Evolutionary conservation across 2,888 invertebrate species (phyloP).

Genomic region (Biston betularia): DNA sequence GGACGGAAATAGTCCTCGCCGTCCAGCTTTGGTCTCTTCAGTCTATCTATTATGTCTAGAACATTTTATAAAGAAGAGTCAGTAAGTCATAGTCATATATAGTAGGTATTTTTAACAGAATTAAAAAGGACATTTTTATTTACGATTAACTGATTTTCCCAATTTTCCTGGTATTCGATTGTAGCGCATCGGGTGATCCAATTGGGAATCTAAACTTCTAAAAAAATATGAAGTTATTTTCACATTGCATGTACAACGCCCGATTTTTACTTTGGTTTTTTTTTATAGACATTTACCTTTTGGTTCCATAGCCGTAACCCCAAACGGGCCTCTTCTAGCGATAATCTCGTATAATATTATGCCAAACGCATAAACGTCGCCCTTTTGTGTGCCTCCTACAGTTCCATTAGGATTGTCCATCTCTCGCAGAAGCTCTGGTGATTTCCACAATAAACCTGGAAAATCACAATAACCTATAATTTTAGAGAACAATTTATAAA

Average conservation of each 20-base stretch:
- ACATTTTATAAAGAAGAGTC: conserved; percentile 11
- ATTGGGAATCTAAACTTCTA: no score
- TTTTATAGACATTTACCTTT: conserved; percentile 87
- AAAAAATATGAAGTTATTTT: not conserved
- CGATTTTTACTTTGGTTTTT: no score
- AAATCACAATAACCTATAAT: not conserved
- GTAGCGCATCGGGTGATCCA: no score
- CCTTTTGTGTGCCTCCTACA: conserved; percentile 93
- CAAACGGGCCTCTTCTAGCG: conserved; percentile 96
- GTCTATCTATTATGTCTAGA: conserved; percentile 94
- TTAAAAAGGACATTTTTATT: no score
- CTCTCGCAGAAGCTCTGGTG: conserved; percentile 95
- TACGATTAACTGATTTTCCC: no score
- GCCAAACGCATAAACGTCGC: conserved; percentile 98
- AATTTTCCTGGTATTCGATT: no score
- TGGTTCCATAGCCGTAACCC: conserved; percentile 91
- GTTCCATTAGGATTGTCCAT: conserved; percentile 86
- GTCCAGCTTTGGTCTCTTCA: conserved; percentile 89
- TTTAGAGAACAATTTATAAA: not conserved
- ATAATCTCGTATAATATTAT: conserved; percentile 98
- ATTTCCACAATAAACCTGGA: conserved; percentile 96
- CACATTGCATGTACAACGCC: not conserved
- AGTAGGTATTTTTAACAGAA: no score
- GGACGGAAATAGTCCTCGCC: conserved; percentile 93
- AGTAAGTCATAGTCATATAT: not conserved